A percentile compares a stretch with the other conserved stretches of the same genome.
phyloP scores from a whole-genome alignment of 2,113 vertebrate genomes.

The Tichodroma muraria region DNA sequence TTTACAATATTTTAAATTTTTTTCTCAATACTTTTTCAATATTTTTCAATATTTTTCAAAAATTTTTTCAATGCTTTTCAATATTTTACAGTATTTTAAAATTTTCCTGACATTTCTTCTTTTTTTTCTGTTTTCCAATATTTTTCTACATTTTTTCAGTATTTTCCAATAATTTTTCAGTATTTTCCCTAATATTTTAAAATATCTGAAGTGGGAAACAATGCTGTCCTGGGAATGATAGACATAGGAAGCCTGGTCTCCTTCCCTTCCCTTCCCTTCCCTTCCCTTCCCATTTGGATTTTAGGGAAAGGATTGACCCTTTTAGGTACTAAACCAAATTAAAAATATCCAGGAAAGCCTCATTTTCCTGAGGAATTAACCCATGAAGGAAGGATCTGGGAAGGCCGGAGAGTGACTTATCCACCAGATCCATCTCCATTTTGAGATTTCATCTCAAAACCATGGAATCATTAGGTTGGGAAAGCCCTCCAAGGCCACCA shows the following conservation, averaged over 20 bases:
- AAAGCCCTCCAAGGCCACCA: not conserved
- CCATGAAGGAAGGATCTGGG: not conserved
- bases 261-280: not conserved
- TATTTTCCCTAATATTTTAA: not conserved
- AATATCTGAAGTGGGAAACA: not conserved
- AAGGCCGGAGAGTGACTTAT: not conserved
- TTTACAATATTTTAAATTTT: not conserved
- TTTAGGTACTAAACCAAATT: not conserved
- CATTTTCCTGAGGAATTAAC: not conserved
- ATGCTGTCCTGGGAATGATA: fast-evolving
- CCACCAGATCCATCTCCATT: not conserved
- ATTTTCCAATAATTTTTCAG: not conserved
- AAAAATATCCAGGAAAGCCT: not conserved
- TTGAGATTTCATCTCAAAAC: not conserved
- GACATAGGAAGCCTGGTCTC: fast-evolving
- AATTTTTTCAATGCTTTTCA: not conserved
- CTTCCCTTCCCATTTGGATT: not conserved
- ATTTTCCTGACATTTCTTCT: too few species aligned
- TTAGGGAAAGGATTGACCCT: not conserved
- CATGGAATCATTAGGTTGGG: fast-evolving
- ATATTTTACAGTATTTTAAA: not conserved
- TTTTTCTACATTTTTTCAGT: not conserved
- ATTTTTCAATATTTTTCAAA: too few species aligned
- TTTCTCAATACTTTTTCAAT: not conserved
- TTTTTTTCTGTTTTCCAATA: not conserved